phyloP scores from a whole-genome alignment of 37 sponge, comb jelly and placozoan genomes.

The Aplysina aerophoba region DNA sequence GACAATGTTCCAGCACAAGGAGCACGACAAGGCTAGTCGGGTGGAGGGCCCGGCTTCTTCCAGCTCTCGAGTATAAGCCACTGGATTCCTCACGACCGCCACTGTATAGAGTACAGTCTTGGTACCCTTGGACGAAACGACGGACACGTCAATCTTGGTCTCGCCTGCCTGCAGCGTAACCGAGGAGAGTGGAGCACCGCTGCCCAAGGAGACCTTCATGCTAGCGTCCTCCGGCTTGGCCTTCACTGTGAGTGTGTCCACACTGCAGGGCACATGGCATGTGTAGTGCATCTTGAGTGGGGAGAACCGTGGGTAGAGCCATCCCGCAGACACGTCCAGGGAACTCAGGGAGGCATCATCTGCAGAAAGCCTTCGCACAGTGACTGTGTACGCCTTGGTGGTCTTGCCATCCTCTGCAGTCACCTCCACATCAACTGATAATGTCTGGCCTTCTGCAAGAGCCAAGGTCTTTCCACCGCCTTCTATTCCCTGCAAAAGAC shows the following conservation, averaged over 20 bases:
- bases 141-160: slow-evolving; percentile 59
- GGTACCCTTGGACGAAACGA: slow-evolving; percentile 68
- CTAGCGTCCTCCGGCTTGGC: slow-evolving; percentile 72
- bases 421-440: slow-evolving; percentile 60
- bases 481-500: slow-evolving; percentile 50
- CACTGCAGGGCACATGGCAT: slow-evolving; percentile 64
- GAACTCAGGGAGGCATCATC: slow-evolving; percentile 79
- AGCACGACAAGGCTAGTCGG: slow-evolving; percentile 40
- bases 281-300: slow-evolving; percentile 57
- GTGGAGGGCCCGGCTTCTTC: background rate
- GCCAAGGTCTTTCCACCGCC: slow-evolving; percentile 65
- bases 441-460: slow-evolving; percentile 77
- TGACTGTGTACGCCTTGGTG: slow-evolving; percentile 78
- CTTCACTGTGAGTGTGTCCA: slow-evolving; percentile 51
- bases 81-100: slow-evolving; percentile 47
- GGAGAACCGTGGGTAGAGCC: slow-evolving; percentile 75
- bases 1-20: slow-evolving; percentile 66
- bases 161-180: slow-evolving; percentile 62
- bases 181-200: slow-evolving; percentile 52
- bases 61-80: slow-evolving; percentile 36
- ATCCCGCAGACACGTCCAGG: slow-evolving; percentile 71
- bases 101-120: slow-evolving; percentile 53
- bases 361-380: slow-evolving; percentile 70
- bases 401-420: slow-evolving; percentile 91
- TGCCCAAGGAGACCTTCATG: slow-evolving; percentile 58